Evolutionary conservation across 2,888 invertebrate species (phyloP).

Genomic region (Agrotis segetum): DNA sequence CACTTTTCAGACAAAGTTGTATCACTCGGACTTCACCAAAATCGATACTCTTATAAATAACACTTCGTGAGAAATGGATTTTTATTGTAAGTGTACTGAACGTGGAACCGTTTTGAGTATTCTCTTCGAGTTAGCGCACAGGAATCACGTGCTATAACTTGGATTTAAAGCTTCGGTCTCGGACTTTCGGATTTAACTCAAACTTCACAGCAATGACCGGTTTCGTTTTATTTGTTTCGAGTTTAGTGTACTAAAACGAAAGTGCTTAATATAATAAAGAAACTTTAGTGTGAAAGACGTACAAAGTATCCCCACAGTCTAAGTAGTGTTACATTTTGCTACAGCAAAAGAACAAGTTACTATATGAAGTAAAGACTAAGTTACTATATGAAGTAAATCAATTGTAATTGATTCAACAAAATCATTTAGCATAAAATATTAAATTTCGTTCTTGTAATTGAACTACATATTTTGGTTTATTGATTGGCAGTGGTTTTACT

Average conservation of each 20-base stretch:
- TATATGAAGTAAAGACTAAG: neutral
- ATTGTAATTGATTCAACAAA: constrained; percentile 1
- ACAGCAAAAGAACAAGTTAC: neutral
- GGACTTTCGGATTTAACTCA: constrained; percentile 50
- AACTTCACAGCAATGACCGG: constrained; percentile 46
- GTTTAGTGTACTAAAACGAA: constrained; percentile 41
- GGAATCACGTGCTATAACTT: constrained; percentile 52
- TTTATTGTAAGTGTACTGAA: constrained; percentile 44
- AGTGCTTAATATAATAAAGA: constrained; percentile 44
- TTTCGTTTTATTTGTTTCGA: constrained; percentile 58
- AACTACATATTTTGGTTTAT: constrained; percentile 3
- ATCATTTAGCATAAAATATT: neutral
- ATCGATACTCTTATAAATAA: constrained; percentile 29
- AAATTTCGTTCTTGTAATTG: neutral
- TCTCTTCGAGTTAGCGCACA: constrained; percentile 36
- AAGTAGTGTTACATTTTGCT: constrained; percentile 1
- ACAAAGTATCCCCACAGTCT: constrained; percentile 18
- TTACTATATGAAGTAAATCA: constrained; percentile 1
- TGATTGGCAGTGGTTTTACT: constrained; percentile 30
- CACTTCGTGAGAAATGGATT: constrained; percentile 15
- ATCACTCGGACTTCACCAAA: constrained; percentile 6
- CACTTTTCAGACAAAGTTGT: neutral
- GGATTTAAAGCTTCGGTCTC: constrained; percentile 57
- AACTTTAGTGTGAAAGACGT: constrained; percentile 31
- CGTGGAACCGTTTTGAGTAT: constrained; percentile 40